These are phyloP conservation scores for Xenopus laevis DNA, from an alignment of 2,113 vertebrate species.

Conservation along the genomic window DNA sequence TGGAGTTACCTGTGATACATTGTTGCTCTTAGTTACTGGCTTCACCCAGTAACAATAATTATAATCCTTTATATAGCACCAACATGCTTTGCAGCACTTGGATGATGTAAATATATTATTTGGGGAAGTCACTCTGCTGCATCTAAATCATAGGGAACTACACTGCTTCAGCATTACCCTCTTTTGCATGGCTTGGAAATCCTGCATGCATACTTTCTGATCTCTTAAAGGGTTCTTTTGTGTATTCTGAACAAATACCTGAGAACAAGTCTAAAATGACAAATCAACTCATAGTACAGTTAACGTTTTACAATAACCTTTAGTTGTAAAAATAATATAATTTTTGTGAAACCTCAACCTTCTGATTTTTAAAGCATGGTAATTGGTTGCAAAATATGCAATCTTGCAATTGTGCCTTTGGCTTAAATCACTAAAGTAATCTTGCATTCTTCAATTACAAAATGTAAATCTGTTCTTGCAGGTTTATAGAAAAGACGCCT, in stretches of 20 bases:
- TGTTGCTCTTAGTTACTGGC: not conserved
- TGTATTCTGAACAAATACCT: too few species aligned
- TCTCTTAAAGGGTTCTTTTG: too few species aligned
- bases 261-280: too few species aligned
- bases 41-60: constrained; percentile 23
- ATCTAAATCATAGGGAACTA: constrained; percentile 52
- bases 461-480: constrained; percentile 56
- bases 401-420: constrained; percentile 10
- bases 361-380: not conserved
- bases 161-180: constrained; percentile 40
- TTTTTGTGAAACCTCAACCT: too few species aligned
- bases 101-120: constrained; percentile 5
- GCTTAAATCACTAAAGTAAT: not conserved
- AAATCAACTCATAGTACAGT: too few species aligned
- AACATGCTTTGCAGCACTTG: not conserved
- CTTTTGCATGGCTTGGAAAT: constrained; percentile 68
- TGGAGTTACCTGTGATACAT: constrained; percentile 25
- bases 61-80: too few species aligned
- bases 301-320: too few species aligned
- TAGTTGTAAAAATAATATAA: not conserved
- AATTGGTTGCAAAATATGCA: constrained; percentile 21
- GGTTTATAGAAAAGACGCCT: constrained; percentile 91
- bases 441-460: not conserved
- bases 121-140: constrained; percentile 49
- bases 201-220: constrained; percentile 12